Base-by-base conservation (phyloP, 2,113 vertebrate species). In the Lethenteron reissneri region DNA sequence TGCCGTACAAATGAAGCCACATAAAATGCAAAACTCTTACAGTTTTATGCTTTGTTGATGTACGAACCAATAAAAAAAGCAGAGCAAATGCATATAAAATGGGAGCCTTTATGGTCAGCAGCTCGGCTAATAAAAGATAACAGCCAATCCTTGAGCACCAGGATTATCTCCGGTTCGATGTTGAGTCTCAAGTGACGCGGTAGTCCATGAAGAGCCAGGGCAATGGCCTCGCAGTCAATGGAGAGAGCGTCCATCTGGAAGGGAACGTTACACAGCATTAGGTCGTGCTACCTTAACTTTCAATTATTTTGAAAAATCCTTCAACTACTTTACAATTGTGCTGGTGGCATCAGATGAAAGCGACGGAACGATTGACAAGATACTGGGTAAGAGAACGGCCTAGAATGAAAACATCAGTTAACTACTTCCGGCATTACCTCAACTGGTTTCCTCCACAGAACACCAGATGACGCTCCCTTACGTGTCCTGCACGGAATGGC, bases 111-210 rank as follows among this genome's bases (percentile, higher is more conserved):
- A 41, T 41, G 41, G 41, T 41, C 5, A 41, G 41, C 41, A 41
- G 41, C 41, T 68, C 9, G 10, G n/a, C n/a, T 25, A 68, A 25
- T 8, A 17, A 68, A 68, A 68, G 25, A 19, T 68, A 25, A 25
- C n/a, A 25, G 9, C 10, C n/a, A 68, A 25, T 11, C 2, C n/a
- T 25, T 17, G 64, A 68, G 25, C n/a, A 68, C 64, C 64, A 17
- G 64, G 25, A 68, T 68, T n/a, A 68, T 11, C n/a, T 68, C 64
- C n/a, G 64, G 64, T 68, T 68, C 64, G 25, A 68, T n/a, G n/a
- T 21, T 21, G 9, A 68, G 64, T 17, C 8, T n/a, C n/a, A 68
- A 21, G 25, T 68, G 64, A 21, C n/a, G 64, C 8, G 64, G 64
- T 9, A 68, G 64, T 68, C 25, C 25, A 21, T 68, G 11, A n/a